Evolutionary conservation across 1,140 invertebrate genomes (phyloP), one percentile per base, ranked within the genome.

Genomic region (Trachymyrmex cornetzi): DNA sequence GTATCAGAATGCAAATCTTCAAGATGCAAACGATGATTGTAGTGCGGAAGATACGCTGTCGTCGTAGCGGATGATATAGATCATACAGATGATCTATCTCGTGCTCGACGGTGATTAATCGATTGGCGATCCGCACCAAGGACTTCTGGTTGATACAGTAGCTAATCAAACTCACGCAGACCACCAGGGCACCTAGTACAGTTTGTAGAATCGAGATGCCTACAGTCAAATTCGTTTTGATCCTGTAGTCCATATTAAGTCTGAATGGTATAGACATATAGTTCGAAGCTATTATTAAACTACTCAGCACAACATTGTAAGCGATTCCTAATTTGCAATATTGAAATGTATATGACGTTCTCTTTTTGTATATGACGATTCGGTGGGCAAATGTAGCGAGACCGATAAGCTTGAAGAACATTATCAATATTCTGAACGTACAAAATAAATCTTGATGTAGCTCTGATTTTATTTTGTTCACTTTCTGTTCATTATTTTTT

Each of bases 331-430:
- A 34, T 34, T 34, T 34, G 30, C 5, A 34, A 34, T 34, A 34
- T 34, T 34, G 30, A 34, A 34, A 34, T 6, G 6, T 34, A 2
- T 34, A 34, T 34, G 30, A 34, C 30, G 6, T 6, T 34, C 30
- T 34, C 30, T 34, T 34, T 34, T 34, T 34, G 30, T 34, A 0
- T 34, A 34, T 6, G 30, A 34, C 6, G 30, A 34, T 34, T 0
- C 30, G 30, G 30, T 34, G 0, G 30, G 30, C 30, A 6, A 91
- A 71, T 1, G 90, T 82, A 3, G 90, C 90, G 3, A 91, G 82
- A 14, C 90, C 90, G 38, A 74, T 30, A 1, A 91, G 19, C 38
- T 91, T 91, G 72, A 86, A 91, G 9, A 79, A 81, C 6, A 61
- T 16, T 12, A 88, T 74, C 0, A 22, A 19, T 6, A 59, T 22